phyloP scores from a whole-genome alignment of 64 coral and sea anemone species.

The Montipora cactus region DNA sequence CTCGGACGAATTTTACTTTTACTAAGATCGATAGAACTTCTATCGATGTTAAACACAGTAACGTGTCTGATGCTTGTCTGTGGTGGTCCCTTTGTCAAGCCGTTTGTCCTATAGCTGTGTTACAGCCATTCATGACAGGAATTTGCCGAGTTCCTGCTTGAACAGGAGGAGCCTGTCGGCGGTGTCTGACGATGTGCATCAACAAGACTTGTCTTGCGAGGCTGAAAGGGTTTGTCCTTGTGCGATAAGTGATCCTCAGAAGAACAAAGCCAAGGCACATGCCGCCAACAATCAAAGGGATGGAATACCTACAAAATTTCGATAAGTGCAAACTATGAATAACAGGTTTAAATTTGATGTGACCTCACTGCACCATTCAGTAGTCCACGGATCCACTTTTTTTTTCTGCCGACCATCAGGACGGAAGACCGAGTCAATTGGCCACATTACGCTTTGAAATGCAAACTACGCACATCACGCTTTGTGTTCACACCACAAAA shows the following conservation, averaged over 20 bases:
- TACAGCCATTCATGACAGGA: background rate
- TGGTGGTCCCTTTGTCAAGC: background rate
- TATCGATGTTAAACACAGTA: no score
- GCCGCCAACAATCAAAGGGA: slow-evolving; percentile 8
- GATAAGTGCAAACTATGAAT: background rate
- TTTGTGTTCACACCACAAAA: no score
- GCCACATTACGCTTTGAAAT: no score
- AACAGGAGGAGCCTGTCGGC: background rate
- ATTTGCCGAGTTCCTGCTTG: background rate
- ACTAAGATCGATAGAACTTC: no score
- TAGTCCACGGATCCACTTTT: no score
- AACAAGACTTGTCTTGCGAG: slow-evolving; percentile 44
- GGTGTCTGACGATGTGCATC: slow-evolving; percentile 10
- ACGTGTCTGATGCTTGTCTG: background rate
- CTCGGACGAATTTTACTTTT: no score
- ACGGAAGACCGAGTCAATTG: no score
- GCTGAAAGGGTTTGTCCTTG: slow-evolving; percentile 41
- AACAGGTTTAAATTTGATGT: background rate
- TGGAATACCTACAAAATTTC: slow-evolving; percentile 57
- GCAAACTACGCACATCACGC: no score
- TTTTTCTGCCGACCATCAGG: no score
- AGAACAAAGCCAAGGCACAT: slow-evolving; percentile 37
- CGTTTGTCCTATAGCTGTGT: background rate
- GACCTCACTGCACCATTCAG: no score
- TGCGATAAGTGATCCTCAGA: slow-evolving; percentile 52